These are phyloP conservation scores for Plumapathes pennacea DNA, from an alignment of 92 coral and sea anemone species.

Conservation along the genomic window DNA sequence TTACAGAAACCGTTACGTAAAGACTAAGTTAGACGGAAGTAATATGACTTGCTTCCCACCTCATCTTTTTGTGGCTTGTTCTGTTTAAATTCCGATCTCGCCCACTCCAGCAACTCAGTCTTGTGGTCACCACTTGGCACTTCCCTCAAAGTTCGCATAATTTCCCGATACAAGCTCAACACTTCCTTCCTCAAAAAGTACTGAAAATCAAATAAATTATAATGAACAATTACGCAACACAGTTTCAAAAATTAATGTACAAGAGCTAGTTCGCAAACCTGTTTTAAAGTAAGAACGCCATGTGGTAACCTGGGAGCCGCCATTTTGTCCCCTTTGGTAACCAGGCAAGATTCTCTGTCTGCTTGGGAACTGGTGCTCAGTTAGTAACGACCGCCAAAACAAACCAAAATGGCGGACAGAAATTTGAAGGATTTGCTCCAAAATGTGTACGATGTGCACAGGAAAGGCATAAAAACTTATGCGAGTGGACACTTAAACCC, in stretches of 20 bases:
- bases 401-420: conserved; percentile 82
- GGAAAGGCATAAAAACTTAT: conserved; percentile 90
- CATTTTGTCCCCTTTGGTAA: conserved; percentile 45
- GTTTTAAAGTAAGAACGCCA: conserved; percentile 59
- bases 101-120: conserved; percentile 70
- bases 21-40: too few relatives aligned
- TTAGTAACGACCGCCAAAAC: conserved; percentile 28
- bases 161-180: conserved; percentile 65
- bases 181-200: conserved; percentile 76
- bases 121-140: conserved; percentile 57
- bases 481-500: conserved; percentile 92
- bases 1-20: too few relatives aligned
- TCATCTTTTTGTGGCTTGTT: conserved; percentile 70
- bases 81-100: conserved; percentile 77
- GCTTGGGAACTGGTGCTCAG: conserved; percentile 33
- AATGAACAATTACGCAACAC: neutral
- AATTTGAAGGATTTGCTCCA: conserved; percentile 66
- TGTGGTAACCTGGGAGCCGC: conserved; percentile 68
- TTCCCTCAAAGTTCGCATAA: conserved; percentile 60
- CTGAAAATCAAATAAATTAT: conserved; percentile 7
- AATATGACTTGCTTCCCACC: too few relatives aligned
- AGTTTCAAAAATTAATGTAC: neutral
- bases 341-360: conserved; percentile 20
- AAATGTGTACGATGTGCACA: conserved; percentile 84
- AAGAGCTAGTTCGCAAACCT: conserved; percentile 35